Evolutionary conservation across 2,888 invertebrate genomes (phyloP).

Genomic region (Xanthorhoe designata): DNA sequence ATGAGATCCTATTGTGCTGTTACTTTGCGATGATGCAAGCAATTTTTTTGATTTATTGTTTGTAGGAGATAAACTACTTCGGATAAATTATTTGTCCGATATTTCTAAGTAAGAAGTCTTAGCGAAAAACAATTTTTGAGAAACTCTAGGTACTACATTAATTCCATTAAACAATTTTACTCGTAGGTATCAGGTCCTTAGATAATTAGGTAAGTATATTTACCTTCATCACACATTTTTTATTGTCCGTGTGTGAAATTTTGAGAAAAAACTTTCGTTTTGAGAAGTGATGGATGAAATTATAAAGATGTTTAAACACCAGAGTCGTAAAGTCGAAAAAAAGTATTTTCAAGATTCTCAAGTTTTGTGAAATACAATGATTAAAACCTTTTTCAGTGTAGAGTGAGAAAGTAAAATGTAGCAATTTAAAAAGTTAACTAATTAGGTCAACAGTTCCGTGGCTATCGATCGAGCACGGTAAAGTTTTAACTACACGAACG

Average conservation of each 20-base stretch:
- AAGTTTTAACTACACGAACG: conserved; percentile 63
- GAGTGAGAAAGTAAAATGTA: conserved; percentile 49
- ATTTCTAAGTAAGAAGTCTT: not conserved
- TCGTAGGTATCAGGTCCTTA: no score
- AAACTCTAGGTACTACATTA: no score
- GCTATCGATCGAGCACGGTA: conserved; percentile 68
- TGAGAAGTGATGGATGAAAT: no score
- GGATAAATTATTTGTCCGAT: not conserved
- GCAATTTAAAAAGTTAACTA: conserved; percentile 74
- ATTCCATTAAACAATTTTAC: no score
- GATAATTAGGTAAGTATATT: no score
- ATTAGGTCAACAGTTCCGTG: conserved; percentile 77
- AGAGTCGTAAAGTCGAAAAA: no score
- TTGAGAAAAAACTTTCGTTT: no score
- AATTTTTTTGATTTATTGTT: conserved; percentile 70
- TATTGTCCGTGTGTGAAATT: no score
- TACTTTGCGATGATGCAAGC: conserved; percentile 76
- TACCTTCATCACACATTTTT: no score
- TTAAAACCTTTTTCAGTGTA: conserved; percentile 1
- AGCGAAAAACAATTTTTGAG: not conserved
- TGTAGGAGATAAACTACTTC: not conserved
- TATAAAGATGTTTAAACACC: no score
- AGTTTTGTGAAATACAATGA: not conserved
- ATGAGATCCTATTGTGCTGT: conserved; percentile 70
- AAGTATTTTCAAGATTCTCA: not conserved